Base-by-base conservation (phyloP, 92 coral and sea anemone species). In the Siderastrea radians region DNA sequence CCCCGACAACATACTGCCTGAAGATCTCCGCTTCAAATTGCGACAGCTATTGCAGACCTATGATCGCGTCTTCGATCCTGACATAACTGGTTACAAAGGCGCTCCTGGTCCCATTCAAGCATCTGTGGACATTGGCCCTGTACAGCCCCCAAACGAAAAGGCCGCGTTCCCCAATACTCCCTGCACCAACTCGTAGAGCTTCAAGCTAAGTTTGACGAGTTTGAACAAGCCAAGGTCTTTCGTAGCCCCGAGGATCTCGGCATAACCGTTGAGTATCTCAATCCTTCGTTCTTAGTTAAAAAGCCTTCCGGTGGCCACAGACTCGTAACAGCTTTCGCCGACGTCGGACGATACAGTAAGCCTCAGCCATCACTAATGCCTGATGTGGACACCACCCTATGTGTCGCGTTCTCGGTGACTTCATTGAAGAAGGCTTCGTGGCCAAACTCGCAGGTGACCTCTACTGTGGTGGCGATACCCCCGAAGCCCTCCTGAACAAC, bases 371-470 rank as follows among this genome's bases (percentile, higher is more conserved):
- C n/a, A n/a, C 88, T 83, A 13, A 82, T 83, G 89, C 89, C 84
- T 11, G 79, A 78, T 17, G 79, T 90, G 7, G 76, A 88, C 84
- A 88, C 89, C 4, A 87, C 94, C 68, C 86, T 87, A 7, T 90
- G 86, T 93, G 91, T 26, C 89, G 89, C 50, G 78, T 90, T 5
- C 74, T 78, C 0, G 92, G 87, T 53, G 83, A 79, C 74, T 61
- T 90, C 12, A 44, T 92, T 46, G 84, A 93, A 71, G 90, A 93
- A 53, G 93, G 92, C 54, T 68, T 38, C 55, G 84, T 86, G 54
- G 86, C 92, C 49, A 87, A 93, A 80, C 82, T 91, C 5, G 91
- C 96, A 19, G 92, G 87, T 45, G 86, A 91, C 82, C 90, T 90
- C 19, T 93, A 83, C 92, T 90, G 93, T 43, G 86, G 93, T 2